phyloP scores from a whole-genome alignment of 2,888 invertebrate genomes.

The Allophyes oxyacanthae region DNA sequence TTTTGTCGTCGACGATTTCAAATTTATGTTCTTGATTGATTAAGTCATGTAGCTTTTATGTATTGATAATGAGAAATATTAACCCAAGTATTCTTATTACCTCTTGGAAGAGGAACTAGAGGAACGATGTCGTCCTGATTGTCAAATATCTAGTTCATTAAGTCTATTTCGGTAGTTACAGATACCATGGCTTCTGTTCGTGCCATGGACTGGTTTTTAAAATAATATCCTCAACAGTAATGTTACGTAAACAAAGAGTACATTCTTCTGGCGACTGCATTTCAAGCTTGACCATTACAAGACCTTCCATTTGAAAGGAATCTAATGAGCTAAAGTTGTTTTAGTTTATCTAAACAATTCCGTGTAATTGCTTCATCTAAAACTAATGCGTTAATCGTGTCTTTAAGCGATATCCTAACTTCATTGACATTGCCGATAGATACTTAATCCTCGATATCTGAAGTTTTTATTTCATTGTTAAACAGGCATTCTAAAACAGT shows the following conservation, averaged over 20 bases:
- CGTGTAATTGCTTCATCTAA: slow-evolving; percentile 43
- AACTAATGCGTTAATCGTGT: slow-evolving; percentile 49
- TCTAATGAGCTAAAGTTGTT: slow-evolving; percentile 39
- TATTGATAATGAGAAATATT: no score
- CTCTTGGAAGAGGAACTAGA: no score
- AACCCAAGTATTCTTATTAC: no score
- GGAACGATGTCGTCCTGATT: no score
- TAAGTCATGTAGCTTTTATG: no score
- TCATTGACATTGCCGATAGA: slow-evolving; percentile 33
- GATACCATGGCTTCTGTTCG: no score
- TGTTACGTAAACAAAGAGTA: no score
- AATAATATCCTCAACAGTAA: no score
- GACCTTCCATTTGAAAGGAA: slow-evolving; percentile 41
- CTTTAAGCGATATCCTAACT: slow-evolving; percentile 32
- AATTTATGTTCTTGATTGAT: slow-evolving; percentile 2
- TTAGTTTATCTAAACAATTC: slow-evolving; percentile 41
- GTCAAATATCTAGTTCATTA: no score
- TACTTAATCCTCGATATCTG: slow-evolving; percentile 17
- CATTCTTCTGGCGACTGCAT: neutral
- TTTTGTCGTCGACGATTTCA: slow-evolving; percentile 1
- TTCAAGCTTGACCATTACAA: slow-evolving; percentile 15
- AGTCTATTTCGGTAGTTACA: no score
- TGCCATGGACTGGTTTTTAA: no score
- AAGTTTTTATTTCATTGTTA: slow-evolving; percentile 27
- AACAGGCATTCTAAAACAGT: slow-evolving; percentile 5